These are phyloP conservation scores for Brachionus paranguensis DNA, from an alignment of 1,140 invertebrate genomes.

Conservation along the genomic window DNA sequence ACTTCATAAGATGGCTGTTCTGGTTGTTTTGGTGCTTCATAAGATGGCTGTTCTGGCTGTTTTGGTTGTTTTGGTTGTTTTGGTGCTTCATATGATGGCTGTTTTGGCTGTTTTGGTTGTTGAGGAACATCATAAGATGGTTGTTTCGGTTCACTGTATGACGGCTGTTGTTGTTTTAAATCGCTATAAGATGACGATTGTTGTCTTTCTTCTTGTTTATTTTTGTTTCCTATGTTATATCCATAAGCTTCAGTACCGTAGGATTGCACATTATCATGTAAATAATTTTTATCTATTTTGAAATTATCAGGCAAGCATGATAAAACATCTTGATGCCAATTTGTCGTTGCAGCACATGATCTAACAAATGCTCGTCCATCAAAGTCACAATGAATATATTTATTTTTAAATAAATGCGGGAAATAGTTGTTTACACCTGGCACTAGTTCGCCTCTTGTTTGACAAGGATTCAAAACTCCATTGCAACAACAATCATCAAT, in stretches of 20 bases:
- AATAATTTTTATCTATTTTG: background rate
- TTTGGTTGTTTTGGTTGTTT: too few species aligned
- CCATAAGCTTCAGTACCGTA: constrained; percentile 23
- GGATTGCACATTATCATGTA: background rate
- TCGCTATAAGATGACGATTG: background rate
- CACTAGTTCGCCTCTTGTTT: background rate
- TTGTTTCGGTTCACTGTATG: background rate
- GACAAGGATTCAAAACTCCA: constrained; percentile 29
- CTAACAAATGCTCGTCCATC: constrained; percentile 32
- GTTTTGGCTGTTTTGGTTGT: too few species aligned
- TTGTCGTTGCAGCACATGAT: constrained; percentile 4
- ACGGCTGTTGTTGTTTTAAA: background rate
- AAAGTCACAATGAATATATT: constrained; percentile 41
- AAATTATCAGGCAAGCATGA: constrained; percentile 34
- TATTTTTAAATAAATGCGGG: background rate
- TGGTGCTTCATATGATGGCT: too few species aligned
- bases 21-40: background rate
- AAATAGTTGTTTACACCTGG: constrained; percentile 38
- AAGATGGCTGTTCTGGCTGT: too few species aligned
- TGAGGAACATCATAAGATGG: too few species aligned
- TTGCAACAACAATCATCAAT: constrained; percentile 38
- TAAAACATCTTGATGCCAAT: constrained; percentile 26
- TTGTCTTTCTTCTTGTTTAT: background rate
- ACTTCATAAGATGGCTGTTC: background rate
- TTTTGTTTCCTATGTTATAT: background rate